Evolutionary conservation across 2,797 vertebrate genomes (phyloP), one percentile per base, ranked within the genome.

Genomic region (Onychomys arenicola): DNA sequence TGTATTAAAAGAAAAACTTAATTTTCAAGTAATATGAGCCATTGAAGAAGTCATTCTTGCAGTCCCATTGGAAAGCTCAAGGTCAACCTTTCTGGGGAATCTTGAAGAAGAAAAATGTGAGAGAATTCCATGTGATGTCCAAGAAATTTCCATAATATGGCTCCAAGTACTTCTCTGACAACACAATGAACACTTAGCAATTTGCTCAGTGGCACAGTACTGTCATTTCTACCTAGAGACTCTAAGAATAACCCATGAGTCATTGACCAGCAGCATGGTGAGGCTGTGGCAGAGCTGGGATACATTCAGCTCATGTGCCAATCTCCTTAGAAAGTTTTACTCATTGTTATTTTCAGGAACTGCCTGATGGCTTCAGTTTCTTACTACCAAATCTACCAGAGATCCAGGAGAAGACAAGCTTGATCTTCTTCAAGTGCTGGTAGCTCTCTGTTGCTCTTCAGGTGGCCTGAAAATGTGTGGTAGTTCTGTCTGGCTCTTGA

Each of bases 391-490:
- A 71, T 61, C 49, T 4, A 3, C 55, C 65, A 65, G 12, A 6
- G 9, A 61, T 6, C 37, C 8, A 84, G 5, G 32, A 49, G 52
- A 81, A 40, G 69, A 32, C 2, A 40, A 37, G 16, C 69, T 25
- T 63, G 32, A 81, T 23, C 57, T 55, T 75, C 4, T 0, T 63
- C 25, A 57, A 34, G 46, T 23, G 12, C 49, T 37, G n/a, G 8
- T 3, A n/a, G 14, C 46, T 69, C 34, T 8, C 63, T 32, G 2
- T 13, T 37, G 46, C 40, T 83, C 61, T 63, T 57, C 32, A 85
- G 34, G 61, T 34, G 40, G 5, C 14, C 25, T 69, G 32, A 2
- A 34, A 3, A 25, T 0, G 23, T 5, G 0, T 43, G 32, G 9
- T 19, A 9, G 4, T 13, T 59, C 91, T n/a, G 21, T 46, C 52